Percentiles rank a stretch among this genome's conserved stretches.
Conservation (phyloP, 2,888 invertebrate genomes). For the Orthosia gothica region DNA sequence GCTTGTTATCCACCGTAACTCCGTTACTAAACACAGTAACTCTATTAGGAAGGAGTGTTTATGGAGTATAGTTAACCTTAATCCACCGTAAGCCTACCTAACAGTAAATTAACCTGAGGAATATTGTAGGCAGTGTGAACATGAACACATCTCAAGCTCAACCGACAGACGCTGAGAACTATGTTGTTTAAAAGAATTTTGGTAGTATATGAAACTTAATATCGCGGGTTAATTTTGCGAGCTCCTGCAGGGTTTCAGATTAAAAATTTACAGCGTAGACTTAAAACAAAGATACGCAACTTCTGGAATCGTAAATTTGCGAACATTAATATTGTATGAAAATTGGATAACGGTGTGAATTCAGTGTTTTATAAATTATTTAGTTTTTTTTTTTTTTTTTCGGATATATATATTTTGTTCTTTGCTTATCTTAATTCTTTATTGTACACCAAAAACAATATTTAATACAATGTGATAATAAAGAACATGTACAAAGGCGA, state of each 20-base stretch:
- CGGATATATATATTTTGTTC: background rate
- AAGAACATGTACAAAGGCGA: too few species aligned
- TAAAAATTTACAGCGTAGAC: constrained; percentile 70
- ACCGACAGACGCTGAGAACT: constrained; percentile 45
- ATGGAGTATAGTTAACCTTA: constrained; percentile 75
- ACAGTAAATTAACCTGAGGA: constrained; percentile 77
- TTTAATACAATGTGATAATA: too few species aligned
- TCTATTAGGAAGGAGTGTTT: constrained; percentile 65
- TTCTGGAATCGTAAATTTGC: constrained; percentile 52
- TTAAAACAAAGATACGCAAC: constrained; percentile 55
- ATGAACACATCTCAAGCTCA: constrained; percentile 71
- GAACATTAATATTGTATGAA: background rate
- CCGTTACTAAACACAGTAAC: constrained; percentile 64
- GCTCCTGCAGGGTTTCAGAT: constrained; percentile 69
- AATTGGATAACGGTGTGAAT: background rate
- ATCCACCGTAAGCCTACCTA: constrained; percentile 78
- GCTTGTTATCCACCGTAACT: constrained; percentile 55
- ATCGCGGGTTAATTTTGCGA: constrained; percentile 73
- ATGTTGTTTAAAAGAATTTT: constrained; percentile 58
- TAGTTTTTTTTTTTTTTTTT: background rate
- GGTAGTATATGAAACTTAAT: constrained; percentile 66
- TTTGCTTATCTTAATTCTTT: too few species aligned
- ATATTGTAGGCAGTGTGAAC: constrained; percentile 73
- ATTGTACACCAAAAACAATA: too few species aligned
- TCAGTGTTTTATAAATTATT: background rate